Evolutionary conservation across 1,140 invertebrate genomes (phyloP).

Genomic region (Teleogryllus occipitalis): DNA sequence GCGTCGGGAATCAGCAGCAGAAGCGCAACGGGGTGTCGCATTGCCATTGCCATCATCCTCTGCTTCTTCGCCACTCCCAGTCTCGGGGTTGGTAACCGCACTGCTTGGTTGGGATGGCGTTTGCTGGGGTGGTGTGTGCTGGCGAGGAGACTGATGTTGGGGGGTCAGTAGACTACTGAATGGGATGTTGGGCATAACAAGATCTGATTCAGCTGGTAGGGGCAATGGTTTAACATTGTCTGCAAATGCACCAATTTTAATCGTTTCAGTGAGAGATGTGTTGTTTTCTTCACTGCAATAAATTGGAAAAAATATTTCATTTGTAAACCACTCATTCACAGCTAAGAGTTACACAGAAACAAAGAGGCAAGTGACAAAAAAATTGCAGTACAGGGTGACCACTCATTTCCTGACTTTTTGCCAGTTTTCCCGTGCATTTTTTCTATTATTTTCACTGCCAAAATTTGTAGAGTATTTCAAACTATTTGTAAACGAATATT

Average conservation of each 20-base stretch:
- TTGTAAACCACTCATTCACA: no score
- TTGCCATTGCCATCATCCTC: constrained; percentile 41
- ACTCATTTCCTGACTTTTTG: no score
- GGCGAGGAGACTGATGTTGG: constrained; percentile 35
- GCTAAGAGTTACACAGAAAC: no score
- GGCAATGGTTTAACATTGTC: constrained; percentile 39
- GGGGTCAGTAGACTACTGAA: constrained; percentile 53
- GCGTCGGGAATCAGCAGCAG: constrained; percentile 38
- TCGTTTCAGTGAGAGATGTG: constrained; percentile 51
- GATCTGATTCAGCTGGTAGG: constrained; percentile 43
- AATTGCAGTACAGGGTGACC: no score
- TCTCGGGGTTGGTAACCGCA: constrained; percentile 17
- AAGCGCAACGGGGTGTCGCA: constrained; percentile 36
- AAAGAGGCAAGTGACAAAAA: no score
- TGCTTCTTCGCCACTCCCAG: constrained; percentile 21
- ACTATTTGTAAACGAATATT: no score
- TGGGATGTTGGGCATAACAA: constrained; percentile 54
- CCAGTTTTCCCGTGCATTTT: no score
- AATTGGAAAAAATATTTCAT: background rate
- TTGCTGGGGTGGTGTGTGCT: constrained; percentile 24
- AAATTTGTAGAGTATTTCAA: no score
- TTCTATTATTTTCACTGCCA: no score
- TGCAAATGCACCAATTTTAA: constrained; percentile 63
- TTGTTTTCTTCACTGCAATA: constrained; percentile 44
- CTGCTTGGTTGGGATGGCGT: constrained; percentile 18